Evolutionary conservation across 2,797 vertebrate genomes (phyloP), one percentile per base, ranked within the genome.

Genomic region (Bradypus variegatus): DNA sequence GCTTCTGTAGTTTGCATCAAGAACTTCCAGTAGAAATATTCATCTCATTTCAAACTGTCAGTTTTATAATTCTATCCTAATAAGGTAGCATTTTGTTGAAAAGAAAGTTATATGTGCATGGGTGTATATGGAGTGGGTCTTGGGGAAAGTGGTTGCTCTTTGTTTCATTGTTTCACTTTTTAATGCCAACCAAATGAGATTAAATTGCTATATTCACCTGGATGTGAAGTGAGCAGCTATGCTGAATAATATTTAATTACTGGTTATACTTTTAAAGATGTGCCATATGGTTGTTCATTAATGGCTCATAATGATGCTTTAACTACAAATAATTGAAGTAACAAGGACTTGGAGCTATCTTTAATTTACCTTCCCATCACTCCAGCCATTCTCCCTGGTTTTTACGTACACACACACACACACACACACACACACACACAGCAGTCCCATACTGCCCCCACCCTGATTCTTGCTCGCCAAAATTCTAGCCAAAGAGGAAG

Each of bases 271-370:
- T 93, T 70, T 69, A 77, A 84, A 89, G 45, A 87, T 12, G 12
- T 82, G 72, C 93, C 95, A 96, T 94, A 93, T 95, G 94, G 94
- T 77, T 89, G 55, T 45, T 90, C 93, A 93, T 95, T 95, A 95
- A 94, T 92, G 94, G 90, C 76, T 95, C 76, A 75, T 95, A 92
- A 95, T 31, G 88, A 90, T 86, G 62, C 70, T 78, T 95, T 94
- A 90, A 88, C 83, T 95, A 89, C 85, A 95, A 91, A 94, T 96
- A 96, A 94, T 94, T 89, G 81, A 75, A 93, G n/a, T 67, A 94
- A 92, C n/a, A 8, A 78, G 88, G 88, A 48, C 78, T 90, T n/a
- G 23, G 45, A 86, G 36, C 16, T 38, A 78, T 87, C 83, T 81
- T 45, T 91, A 92, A 82, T 86, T 86, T 91, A 85, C 79, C 41